phyloP scores from a whole-genome alignment of 2,113 vertebrate species.

The Tiliqua scincoides region DNA sequence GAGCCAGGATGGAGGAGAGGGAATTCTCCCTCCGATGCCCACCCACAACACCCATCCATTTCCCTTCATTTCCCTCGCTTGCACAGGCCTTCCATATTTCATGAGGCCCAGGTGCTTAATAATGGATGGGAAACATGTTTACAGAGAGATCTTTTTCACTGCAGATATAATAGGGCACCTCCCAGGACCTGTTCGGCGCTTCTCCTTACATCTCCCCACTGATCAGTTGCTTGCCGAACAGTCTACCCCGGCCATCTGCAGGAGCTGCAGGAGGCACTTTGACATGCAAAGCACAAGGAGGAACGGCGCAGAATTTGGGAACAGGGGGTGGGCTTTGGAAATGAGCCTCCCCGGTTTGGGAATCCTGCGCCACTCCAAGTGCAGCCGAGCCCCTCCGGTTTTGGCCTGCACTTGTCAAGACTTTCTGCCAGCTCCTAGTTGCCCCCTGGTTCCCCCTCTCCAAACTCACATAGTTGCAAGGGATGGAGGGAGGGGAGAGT shows the following conservation, averaged over 20 bases:
- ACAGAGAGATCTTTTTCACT: constrained; percentile 4
- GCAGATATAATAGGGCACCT: constrained; percentile 20
- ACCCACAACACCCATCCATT: not conserved
- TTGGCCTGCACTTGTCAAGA: not conserved
- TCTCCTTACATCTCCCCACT: constrained; percentile 20
- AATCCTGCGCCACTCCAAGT: not conserved
- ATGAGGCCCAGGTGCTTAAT: constrained; percentile 32
- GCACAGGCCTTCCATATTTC: constrained; percentile 28
- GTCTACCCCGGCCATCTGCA: constrained; percentile 3
- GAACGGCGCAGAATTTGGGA: not conserved
- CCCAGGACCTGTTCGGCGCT: constrained; percentile 30
- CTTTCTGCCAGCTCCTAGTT: no score
- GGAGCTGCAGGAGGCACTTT: not conserved
- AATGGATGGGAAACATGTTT: constrained; percentile 42
- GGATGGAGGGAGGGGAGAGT: not conserved
- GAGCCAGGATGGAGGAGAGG: not conserved
- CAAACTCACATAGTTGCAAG: not conserved
- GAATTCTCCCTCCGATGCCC: not conserved
- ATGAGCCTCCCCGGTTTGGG: no score
- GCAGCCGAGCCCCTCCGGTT: not conserved
- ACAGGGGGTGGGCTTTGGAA: not conserved
- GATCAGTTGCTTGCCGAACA: constrained; percentile 5
- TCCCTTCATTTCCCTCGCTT: not conserved
- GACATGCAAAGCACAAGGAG: not conserved
- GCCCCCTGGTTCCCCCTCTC: not conserved